These are phyloP conservation scores for Andrena fulva DNA, from an alignment of 2,888 invertebrate species.

Conservation along the genomic window DNA sequence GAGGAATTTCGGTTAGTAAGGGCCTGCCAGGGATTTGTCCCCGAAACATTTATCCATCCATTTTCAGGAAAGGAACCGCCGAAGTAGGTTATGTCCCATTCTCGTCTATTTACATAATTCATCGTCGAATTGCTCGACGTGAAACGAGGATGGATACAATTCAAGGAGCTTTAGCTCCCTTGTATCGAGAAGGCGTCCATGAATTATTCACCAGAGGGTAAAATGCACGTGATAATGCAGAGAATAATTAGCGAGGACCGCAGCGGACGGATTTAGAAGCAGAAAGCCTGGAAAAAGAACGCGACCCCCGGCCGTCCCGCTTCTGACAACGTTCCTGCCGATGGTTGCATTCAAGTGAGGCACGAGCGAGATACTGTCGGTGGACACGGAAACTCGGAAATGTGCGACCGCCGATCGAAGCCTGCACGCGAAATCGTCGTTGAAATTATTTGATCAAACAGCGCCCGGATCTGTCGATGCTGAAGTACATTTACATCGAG, in stretches of 20 bases:
- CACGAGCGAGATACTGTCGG: slow-evolving; percentile 44
- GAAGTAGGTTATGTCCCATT: slow-evolving; percentile 37
- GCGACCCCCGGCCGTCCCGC: neutral
- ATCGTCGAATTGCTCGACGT: slow-evolving; percentile 43
- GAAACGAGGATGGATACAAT: slow-evolving; percentile 45
- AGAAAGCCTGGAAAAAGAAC: slow-evolving; percentile 31
- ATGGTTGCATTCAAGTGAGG: slow-evolving; percentile 40
- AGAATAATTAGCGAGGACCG: slow-evolving; percentile 43
- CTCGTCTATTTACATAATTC: slow-evolving; percentile 53
- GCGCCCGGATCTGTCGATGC: neutral
- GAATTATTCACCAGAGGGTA: slow-evolving; percentile 44
- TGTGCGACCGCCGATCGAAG: slow-evolving; percentile 44
- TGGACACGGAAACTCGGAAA: slow-evolving; percentile 55
- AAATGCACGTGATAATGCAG: slow-evolving; percentile 46
- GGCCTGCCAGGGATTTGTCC: slow-evolving; percentile 15
- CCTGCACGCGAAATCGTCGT: slow-evolving; percentile 43
- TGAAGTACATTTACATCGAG: slow-evolving; percentile 12
- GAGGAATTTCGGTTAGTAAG: neutral
- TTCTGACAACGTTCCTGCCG: slow-evolving; percentile 30
- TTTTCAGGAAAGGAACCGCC: slow-evolving; percentile 17
- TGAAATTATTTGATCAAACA: slow-evolving; percentile 23
- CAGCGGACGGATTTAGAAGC: slow-evolving; percentile 23
- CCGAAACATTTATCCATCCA: slow-evolving; percentile 46
- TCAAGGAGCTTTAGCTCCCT: slow-evolving; percentile 30
- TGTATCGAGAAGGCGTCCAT: slow-evolving; percentile 49